phyloP scores from a whole-genome alignment of 2,888 invertebrate species.

The Cryptosula pallasiana region DNA sequence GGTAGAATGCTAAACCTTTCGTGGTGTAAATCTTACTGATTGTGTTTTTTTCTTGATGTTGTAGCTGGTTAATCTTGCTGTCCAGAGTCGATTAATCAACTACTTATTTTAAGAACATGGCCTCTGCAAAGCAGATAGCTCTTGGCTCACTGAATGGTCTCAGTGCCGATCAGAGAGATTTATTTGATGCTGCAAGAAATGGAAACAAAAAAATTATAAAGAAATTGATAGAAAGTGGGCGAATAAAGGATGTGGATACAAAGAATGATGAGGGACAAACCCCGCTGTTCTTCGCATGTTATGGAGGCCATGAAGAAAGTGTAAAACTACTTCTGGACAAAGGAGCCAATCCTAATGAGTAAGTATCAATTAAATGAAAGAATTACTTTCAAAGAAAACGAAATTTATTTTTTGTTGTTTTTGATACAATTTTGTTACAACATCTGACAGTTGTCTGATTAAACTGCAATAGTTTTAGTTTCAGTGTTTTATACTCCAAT shows the following conservation, averaged over 20 bases:
- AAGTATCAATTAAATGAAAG: no score
- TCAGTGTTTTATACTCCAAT: no score
- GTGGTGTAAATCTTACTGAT: no score
- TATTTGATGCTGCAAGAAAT: constrained; percentile 29
- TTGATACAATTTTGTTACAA: no score
- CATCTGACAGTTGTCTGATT: no score
- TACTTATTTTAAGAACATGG: background rate
- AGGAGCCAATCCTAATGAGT: constrained; percentile 55
- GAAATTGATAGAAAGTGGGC: constrained; percentile 28
- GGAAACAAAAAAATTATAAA: constrained; percentile 29
- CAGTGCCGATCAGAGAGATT: background rate
- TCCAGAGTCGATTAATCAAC: no score
- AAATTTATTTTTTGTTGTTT: no score
- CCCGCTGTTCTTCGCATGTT: constrained; percentile 53
- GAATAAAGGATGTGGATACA: constrained; percentile 38
- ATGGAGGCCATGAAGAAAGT: constrained; percentile 41
- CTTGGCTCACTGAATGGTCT: background rate
- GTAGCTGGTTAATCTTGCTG: no score
- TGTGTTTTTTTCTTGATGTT: no score
- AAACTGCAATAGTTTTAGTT: no score
- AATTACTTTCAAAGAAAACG: no score
- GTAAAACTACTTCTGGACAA: constrained; percentile 46
- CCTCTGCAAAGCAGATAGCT: background rate
- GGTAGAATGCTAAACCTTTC: no score
- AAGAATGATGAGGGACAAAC: constrained; percentile 51